Percentiles rank a stretch among this genome's conserved stretches.
phyloP scores from a whole-genome alignment of 30 jellyfish, hydroid and myxozoan species.

The Chironex yamaguchii region DNA sequence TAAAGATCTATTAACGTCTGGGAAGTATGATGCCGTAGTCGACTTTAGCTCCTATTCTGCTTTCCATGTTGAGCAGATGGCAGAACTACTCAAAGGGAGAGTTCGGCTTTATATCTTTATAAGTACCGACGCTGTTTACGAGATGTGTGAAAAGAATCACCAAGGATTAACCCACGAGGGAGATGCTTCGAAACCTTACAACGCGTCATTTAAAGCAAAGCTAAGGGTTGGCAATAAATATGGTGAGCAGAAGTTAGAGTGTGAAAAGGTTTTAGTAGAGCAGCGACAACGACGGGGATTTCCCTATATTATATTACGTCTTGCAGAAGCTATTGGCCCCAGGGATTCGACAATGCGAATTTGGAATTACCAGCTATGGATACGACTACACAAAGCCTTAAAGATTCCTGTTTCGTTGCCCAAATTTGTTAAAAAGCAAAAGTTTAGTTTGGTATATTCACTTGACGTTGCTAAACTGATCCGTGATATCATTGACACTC shows the following conservation, averaged over 20 bases:
- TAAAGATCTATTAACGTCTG: constrained; percentile 60
- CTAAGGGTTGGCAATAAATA: constrained; percentile 63
- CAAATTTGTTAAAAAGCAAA: constrained; percentile 44
- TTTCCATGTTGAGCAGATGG: constrained; percentile 81
- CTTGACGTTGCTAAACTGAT: constrained; percentile 83
- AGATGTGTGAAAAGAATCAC: constrained; percentile 78
- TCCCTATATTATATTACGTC: constrained; percentile 87
- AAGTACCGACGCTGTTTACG: constrained; percentile 95
- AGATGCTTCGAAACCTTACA: constrained; percentile 63
- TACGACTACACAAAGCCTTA: constrained; percentile 74
- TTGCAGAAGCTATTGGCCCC: constrained; percentile 94
- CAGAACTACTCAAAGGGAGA: constrained; percentile 76
- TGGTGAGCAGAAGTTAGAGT: constrained; percentile 84
- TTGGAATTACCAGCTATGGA: constrained; percentile 90
- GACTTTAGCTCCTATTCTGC: constrained; percentile 89
- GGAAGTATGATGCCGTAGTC: constrained; percentile 82
- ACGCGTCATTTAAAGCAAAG: constrained; percentile 36
- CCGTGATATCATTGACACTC: constrained; percentile 33
- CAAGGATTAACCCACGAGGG: constrained; percentile 65
- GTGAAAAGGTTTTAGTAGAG: constrained; percentile 81
- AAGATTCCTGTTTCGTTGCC: constrained; percentile 86
- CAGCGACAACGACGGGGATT: constrained; percentile 90
- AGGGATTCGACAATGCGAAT: constrained; percentile 91
- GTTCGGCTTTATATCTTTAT: constrained; percentile 71
- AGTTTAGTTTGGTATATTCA: constrained; percentile 89